These are phyloP conservation scores for Percopsis transmontana DNA, from an alignment of 2,113 vertebrate genomes.

Conservation along the genomic window DNA sequence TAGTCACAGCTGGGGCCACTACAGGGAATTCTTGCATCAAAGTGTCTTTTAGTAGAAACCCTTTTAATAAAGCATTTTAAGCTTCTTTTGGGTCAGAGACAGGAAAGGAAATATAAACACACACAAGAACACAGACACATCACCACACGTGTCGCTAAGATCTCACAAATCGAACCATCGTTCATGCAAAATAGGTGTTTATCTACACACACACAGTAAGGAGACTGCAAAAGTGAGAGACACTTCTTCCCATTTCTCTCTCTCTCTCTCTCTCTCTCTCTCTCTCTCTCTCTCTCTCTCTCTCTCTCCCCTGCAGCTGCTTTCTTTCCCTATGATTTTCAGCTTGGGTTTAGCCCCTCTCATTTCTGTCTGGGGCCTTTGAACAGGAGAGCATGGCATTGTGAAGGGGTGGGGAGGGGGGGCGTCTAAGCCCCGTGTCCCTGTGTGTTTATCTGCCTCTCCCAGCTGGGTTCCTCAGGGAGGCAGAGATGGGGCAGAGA, in stretches of 20 bases:
- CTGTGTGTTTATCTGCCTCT: conserved; percentile 78
- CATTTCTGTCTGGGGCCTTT: conserved; percentile 63
- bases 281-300: conserved; percentile 1
- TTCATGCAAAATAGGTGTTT: conserved; percentile 5
- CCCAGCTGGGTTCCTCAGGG: conserved; percentile 76
- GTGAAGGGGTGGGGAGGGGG: conserved; percentile 50
- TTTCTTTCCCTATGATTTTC: conserved; percentile 59
- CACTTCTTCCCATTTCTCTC: conserved; percentile 41
- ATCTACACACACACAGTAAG: conserved; percentile 25
- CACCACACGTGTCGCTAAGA: neutral
- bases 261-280: conserved; percentile 28
- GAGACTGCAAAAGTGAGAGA: conserved; percentile 20
- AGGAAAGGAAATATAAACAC: neutral
- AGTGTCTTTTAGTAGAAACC: conserved; percentile 1
- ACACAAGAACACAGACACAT: conserved; percentile 1
- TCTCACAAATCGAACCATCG: conserved; percentile 4
- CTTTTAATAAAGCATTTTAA: conserved; percentile 5
- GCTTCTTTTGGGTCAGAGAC: conserved; percentile 1
- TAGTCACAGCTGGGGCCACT: conserved; percentile 36
- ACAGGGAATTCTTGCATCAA: conserved; percentile 10
- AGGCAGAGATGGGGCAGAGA: conserved; percentile 49
- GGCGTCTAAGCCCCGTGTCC: conserved; percentile 56
- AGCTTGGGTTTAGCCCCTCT: conserved; percentile 55
- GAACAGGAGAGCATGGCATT: conserved; percentile 65
- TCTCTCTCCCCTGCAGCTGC: conserved; percentile 45